Conservation (phyloP, 2,888 invertebrate species). For the Zelleria hepariella region DNA sequence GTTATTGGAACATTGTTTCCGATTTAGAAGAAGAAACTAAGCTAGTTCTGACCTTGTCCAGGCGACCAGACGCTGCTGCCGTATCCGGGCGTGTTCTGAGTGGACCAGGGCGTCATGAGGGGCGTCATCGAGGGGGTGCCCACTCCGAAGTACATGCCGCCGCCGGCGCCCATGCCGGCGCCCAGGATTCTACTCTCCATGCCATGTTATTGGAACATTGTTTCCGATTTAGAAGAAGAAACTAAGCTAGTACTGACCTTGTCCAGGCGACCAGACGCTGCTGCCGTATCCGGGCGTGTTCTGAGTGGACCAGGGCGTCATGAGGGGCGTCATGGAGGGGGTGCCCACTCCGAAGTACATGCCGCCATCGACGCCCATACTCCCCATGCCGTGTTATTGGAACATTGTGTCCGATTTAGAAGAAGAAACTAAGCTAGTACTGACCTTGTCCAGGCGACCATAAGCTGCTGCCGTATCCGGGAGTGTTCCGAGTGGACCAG, state of each 20-base stretch:
- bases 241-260: too few species aligned
- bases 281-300: constrained; percentile 85
- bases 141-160: constrained; percentile 90
- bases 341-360: constrained; percentile 91
- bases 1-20: too few species aligned
- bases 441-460: constrained; percentile 88
- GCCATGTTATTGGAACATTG: too few species aligned
- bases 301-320: constrained; percentile 93
- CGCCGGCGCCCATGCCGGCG: too few species aligned
- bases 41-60: constrained; percentile 80
- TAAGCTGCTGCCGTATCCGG: constrained; percentile 81
- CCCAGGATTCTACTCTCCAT: too few species aligned
- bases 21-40: too few species aligned
- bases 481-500: constrained; percentile 88
- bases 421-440: too few species aligned
- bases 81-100: constrained; percentile 86
- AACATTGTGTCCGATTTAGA: too few species aligned
- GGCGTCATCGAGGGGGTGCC: constrained; percentile 93
- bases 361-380: constrained; percentile 82
- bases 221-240: too few species aligned
- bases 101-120: constrained; percentile 93
- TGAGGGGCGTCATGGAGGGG: constrained; percentile 90
- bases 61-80: constrained; percentile 85
- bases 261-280: constrained; percentile 85
- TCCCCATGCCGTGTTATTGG: constrained; percentile 98